Conservation (phyloP, 2,113 vertebrate species). For the Tichodroma muraria region DNA sequence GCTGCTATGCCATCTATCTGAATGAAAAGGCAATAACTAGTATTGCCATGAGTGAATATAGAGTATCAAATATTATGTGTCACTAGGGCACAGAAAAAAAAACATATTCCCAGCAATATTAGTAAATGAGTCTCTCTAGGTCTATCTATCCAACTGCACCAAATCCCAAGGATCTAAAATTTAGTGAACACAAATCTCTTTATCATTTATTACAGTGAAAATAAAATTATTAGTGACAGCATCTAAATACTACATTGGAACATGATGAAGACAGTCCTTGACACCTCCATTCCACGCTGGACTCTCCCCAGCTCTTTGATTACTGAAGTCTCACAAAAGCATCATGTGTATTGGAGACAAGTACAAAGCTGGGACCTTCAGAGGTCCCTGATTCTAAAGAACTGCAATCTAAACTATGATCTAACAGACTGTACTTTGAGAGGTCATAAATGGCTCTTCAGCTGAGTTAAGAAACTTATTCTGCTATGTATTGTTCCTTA, state of each 20-base stretch:
- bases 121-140: background rate
- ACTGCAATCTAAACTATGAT: background rate
- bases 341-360: background rate
- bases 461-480: background rate
- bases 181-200: background rate
- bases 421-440: background rate
- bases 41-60: constrained; percentile 26
- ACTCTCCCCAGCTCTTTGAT: background rate
- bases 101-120: background rate
- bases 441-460: background rate
- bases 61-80: background rate
- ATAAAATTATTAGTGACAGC: background rate
- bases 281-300: background rate
- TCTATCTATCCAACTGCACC: background rate
- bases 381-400: background rate
- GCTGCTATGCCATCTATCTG: constrained; percentile 34
- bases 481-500: background rate
- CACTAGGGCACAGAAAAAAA: constrained; percentile 17
- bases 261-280: background rate
- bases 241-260: background rate
- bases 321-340: background rate
- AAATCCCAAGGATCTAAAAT: background rate
- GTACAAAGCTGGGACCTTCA: background rate
- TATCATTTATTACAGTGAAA: background rate
- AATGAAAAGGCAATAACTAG: constrained; percentile 49